Conservation (phyloP, 1,140 invertebrate genomes). For the Meloidogyne floridensis region DNA sequence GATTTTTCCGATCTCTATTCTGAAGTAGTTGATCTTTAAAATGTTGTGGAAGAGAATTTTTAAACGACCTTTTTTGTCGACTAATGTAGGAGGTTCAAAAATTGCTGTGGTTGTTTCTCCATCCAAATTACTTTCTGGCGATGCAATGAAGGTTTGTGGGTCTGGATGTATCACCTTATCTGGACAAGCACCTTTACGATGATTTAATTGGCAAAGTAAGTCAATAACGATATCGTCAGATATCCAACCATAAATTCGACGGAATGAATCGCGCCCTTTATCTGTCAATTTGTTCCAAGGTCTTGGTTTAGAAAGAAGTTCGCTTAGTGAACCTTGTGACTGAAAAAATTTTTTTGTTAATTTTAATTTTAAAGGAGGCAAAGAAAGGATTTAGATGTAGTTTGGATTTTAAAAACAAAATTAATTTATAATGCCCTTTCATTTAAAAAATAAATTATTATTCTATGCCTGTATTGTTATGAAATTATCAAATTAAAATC, state of each 20-base stretch:
- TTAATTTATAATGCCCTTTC: no score
- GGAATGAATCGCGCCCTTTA: constrained; percentile 95
- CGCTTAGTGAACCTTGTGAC: constrained; percentile 89
- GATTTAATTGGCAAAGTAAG: constrained; percentile 87
- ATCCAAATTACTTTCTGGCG: constrained; percentile 5
- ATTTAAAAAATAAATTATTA: no score
- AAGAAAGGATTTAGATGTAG: no score
- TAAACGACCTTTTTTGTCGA: not conserved
- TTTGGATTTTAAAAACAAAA: no score
- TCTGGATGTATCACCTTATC: constrained; percentile 61
- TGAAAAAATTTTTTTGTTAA: constrained; percentile 71
- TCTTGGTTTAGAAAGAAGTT: constrained; percentile 96
- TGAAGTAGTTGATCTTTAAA: no score
- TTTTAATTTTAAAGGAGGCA: no score
- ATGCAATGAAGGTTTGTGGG: constrained; percentile 55
- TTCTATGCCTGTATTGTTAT: no score
- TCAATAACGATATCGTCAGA: constrained; percentile 93
- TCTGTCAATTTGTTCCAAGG: constrained; percentile 99
- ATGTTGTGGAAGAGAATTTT: no score
- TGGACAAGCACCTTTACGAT: constrained; percentile 48
- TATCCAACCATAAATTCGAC: constrained; percentile 99
- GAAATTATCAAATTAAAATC: no score
- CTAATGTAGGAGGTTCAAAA: not conserved
- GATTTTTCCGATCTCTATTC: no score
- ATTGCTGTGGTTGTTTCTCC: not conserved